Conservation (phyloP, 1,140 invertebrate genomes). For the Hydropsyche tenuis region DNA sequence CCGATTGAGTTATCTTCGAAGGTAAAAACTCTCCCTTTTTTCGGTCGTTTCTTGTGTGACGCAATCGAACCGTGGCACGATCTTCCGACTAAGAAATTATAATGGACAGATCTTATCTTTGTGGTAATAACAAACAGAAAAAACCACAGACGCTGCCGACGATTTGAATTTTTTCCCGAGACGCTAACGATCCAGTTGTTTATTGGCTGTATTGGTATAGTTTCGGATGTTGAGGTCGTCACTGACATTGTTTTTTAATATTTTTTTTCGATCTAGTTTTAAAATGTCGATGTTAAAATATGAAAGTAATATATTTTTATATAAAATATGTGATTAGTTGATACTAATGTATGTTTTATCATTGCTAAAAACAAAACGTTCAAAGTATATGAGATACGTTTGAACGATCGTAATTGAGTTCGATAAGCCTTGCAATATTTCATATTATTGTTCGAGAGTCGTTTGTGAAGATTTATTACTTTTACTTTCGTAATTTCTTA, state of each 20-base stretch:
- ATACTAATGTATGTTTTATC: no score
- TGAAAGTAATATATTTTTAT: no score
- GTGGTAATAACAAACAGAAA: constrained; percentile 43
- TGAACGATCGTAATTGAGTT: constrained; percentile 1
- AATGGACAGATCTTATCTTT: constrained; percentile 47
- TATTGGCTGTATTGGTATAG: no score
- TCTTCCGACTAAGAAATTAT: constrained; percentile 42
- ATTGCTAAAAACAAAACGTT: no score
- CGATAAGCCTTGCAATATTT: background rate
- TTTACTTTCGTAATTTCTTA: background rate
- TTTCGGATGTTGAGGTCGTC: no score
- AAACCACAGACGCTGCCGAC: constrained; percentile 11
- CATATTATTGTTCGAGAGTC: constrained; percentile 7
- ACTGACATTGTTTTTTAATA: no score
- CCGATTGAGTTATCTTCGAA: constrained; percentile 9
- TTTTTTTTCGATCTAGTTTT: no score
- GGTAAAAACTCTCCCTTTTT: constrained; percentile 8
- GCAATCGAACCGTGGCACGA: constrained; percentile 40
- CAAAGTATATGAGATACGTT: background rate
- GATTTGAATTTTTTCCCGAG: no score
- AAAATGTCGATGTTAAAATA: no score
- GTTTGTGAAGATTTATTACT: background rate
- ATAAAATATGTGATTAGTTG: no score
- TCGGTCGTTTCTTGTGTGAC: background rate
- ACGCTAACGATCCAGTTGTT: no score